phyloP scores from a whole-genome alignment of 2,888 invertebrate genomes.

The Chloroclysta siterata region DNA sequence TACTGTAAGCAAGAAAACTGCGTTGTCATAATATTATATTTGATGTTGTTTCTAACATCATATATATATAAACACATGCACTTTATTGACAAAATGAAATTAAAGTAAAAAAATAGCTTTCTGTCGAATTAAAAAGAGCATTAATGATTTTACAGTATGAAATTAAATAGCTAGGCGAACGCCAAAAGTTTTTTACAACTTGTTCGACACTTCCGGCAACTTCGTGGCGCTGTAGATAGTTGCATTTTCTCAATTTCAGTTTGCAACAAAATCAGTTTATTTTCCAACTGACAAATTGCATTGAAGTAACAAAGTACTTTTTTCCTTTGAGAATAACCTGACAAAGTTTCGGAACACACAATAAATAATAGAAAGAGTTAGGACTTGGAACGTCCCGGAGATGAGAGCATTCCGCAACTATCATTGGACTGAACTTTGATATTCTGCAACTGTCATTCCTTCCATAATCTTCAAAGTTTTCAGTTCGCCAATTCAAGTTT shows the following conservation, averaged over 20 bases:
- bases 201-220: constrained; percentile 57
- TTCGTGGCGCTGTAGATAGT: constrained; percentile 63
- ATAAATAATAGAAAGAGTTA: constrained; percentile 50
- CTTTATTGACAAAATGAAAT: too few relatives aligned
- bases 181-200: constrained; percentile 63
- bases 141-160: constrained; percentile 1
- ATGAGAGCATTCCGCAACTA: constrained; percentile 28
- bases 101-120: too few relatives aligned
- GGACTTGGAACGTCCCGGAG: constrained; percentile 22
- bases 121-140: too few relatives aligned
- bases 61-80: too few relatives aligned
- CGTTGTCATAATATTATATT: background rate
- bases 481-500: constrained; percentile 4
- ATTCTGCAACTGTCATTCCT: constrained; percentile 17
- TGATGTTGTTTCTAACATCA: too few relatives aligned
- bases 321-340: constrained; percentile 70
- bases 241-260: constrained; percentile 79
- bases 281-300: constrained; percentile 78
- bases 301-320: constrained; percentile 73
- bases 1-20: background rate
- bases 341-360: constrained; percentile 59
- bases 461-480: constrained; percentile 24
- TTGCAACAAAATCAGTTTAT: constrained; percentile 82
- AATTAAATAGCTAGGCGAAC: constrained; percentile 26
- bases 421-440: constrained; percentile 31